Conservation (phyloP, 2,113 vertebrate genomes). For the human (Homo sapiens) region GRCh38 chr9:38468501-38469000, state of each 20-base stretch:
- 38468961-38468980: background rate
- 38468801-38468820: background rate
- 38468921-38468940: background rate
- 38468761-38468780: background rate
- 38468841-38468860: background rate
- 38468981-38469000: background rate
- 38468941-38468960: background rate
- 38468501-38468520: background rate
- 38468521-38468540: background rate
- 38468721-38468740: background rate
- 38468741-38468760: background rate
- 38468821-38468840: background rate
- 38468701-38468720: background rate
- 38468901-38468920: background rate
- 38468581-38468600: background rate
- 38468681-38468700: background rate
- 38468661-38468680: background rate
- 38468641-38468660: background rate
- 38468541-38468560: background rate
- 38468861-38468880: background rate
- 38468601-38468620: background rate
- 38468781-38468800: background rate
- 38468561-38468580: background rate
- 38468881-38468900: background rate
- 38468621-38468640: background rate